These are phyloP conservation scores for Dasypus novemcinctus DNA, from an alignment of 2,113 vertebrate species.

Conservation along the genomic window DNA sequence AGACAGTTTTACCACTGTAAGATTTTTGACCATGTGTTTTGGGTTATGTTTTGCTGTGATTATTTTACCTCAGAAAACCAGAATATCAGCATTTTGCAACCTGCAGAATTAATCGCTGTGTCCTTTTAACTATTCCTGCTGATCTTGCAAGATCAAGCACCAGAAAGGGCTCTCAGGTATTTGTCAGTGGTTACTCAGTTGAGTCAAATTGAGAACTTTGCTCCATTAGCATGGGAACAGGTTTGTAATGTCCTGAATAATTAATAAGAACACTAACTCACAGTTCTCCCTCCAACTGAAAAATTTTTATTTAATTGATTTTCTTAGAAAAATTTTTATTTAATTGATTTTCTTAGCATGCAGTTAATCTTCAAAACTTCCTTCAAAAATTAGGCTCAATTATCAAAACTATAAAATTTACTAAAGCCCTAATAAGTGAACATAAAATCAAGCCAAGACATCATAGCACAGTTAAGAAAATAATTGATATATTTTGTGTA, in stretches of 20 bases:
- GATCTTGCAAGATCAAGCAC: constrained; percentile 46
- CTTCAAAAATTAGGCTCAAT: neutral
- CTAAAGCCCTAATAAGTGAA: neutral
- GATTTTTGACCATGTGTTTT: neutral
- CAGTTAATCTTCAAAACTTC: neutral
- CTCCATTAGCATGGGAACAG: constrained; percentile 47
- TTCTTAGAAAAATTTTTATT: constrained; percentile 38
- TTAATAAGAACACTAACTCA: constrained; percentile 56
- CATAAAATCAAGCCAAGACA: neutral
- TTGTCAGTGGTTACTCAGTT: constrained; percentile 49
- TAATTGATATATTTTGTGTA: neutral
- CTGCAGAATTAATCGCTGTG: constrained; percentile 51
- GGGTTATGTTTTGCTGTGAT: neutral
- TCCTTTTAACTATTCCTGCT: constrained; percentile 60
- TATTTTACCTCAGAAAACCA: neutral
- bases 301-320: constrained; percentile 30
- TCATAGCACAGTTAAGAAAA: neutral
- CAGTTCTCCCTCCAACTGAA: neutral
- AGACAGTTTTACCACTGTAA: neutral
- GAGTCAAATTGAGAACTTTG: constrained; percentile 37
- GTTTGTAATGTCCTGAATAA: constrained; percentile 59
- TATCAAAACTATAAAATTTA: neutral
- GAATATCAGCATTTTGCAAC: neutral
- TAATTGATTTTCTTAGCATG: neutral
- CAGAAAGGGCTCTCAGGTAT: neutral